Evolutionary conservation across 2,113 vertebrate genomes (phyloP).

Genomic region (Podarcis cretensis): DNA sequence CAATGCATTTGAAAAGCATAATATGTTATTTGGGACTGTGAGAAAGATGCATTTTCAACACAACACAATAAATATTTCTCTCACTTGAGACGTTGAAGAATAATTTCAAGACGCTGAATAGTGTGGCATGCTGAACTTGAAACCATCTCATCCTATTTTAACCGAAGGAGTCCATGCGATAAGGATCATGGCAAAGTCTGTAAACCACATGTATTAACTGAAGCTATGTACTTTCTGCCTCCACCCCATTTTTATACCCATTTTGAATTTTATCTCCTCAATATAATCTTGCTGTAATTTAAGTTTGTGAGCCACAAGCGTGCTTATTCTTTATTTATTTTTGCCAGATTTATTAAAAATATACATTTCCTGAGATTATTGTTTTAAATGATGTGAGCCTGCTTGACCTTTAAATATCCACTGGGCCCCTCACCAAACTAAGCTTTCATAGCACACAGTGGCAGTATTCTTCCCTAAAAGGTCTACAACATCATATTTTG

Average conservation of each 20-base stretch:
- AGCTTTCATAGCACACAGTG: slow-evolving; percentile 27
- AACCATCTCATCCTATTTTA: slow-evolving; percentile 35
- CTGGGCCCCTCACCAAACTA: slow-evolving; percentile 24
- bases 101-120: background rate
- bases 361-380: background rate
- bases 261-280: background rate
- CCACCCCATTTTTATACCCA: background rate
- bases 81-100: background rate
- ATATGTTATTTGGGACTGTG: slow-evolving; percentile 37
- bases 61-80: slow-evolving; percentile 60
- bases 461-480: slow-evolving; percentile 39
- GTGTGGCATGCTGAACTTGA: slow-evolving; percentile 22
- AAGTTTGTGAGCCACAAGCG: slow-evolving; percentile 3
- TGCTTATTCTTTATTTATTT: slow-evolving; percentile 31
- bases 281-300: background rate
- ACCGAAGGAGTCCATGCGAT: slow-evolving; percentile 44
- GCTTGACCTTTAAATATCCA: slow-evolving; percentile 44
- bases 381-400: slow-evolving; percentile 34
- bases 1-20: slow-evolving; percentile 49
- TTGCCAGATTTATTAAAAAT: slow-evolving; percentile 47
- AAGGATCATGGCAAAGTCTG: slow-evolving; percentile 43
- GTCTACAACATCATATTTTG: slow-evolving; percentile 48
- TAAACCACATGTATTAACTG: slow-evolving; percentile 42
- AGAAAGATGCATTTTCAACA: slow-evolving; percentile 32
- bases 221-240: slow-evolving; percentile 44